Conservation (phyloP, 2,113 vertebrate species). For the Centropristis striata region DNA sequence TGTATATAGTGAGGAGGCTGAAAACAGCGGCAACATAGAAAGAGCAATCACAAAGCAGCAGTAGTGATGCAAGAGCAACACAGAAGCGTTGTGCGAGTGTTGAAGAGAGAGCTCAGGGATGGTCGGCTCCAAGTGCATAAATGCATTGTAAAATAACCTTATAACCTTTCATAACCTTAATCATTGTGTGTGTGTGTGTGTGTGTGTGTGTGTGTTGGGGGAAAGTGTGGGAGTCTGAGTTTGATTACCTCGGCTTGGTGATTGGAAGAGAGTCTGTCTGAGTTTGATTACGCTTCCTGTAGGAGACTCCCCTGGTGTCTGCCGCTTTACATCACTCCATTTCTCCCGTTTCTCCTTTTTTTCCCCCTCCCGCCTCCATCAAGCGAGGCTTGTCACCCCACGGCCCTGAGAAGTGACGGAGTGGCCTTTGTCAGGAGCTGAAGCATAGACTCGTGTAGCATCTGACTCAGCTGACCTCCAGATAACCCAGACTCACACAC, state of each 20-base stretch:
- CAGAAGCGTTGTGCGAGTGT: not conserved
- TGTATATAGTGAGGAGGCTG: constrained; percentile 3
- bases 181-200: constrained; percentile 37
- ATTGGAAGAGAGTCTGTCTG: constrained; percentile 61
- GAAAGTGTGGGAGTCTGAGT: constrained; percentile 48
- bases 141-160: constrained; percentile 29
- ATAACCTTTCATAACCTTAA: constrained; percentile 47
- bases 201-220: constrained; percentile 23
- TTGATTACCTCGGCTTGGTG: constrained; percentile 61
- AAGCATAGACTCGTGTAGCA: constrained; percentile 32
- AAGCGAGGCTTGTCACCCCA: constrained; percentile 20
- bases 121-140: constrained; percentile 6
- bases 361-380: not conserved
- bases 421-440: constrained; percentile 41
- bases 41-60: constrained; percentile 16
- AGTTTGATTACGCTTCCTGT: constrained; percentile 65
- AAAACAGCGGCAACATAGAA: constrained; percentile 2
- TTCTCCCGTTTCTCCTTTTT: constrained; percentile 27
- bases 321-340: constrained; percentile 34
- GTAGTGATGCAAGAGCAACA: not conserved
- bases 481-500: constrained; percentile 20
- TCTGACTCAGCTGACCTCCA: constrained; percentile 49
- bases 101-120: not conserved
- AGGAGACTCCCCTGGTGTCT: constrained; percentile 36
- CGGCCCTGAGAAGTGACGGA: constrained; percentile 39